Evolutionary conservation across 2,113 vertebrate genomes (phyloP).

Genomic region (Petroica traversi): DNA sequence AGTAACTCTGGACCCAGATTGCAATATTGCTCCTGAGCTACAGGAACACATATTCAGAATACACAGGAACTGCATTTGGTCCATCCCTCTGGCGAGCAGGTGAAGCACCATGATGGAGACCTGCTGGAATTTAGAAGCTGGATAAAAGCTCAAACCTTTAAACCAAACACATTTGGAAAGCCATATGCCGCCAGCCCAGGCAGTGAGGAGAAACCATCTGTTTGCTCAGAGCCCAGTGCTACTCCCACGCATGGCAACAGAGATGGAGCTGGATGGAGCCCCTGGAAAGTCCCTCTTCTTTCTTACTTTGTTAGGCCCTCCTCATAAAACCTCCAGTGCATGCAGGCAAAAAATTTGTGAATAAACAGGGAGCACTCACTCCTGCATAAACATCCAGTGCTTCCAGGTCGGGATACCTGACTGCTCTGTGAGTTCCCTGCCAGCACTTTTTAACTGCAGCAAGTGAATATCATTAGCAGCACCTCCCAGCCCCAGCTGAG

Average conservation of each 20-base stretch:
- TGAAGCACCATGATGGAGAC: not conserved
- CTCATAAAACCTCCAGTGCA: not conserved
- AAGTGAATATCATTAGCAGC: not conserved
- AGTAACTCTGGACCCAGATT: not conserved
- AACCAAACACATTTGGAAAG: slow-evolving; percentile 11
- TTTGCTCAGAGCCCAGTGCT: not conserved
- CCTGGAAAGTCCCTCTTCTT: not conserved
- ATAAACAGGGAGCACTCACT: not conserved
- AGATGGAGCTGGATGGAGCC: not conserved
- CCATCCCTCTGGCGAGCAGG: not conserved
- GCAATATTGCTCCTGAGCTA: not conserved
- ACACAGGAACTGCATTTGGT: not conserved
- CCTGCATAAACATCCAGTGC: not conserved
- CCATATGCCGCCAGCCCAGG: not conserved
- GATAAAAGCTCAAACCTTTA: not conserved
- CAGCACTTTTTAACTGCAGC: not conserved
- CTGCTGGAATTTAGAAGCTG: slow-evolving; percentile 32
- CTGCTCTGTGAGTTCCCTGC: not conserved
- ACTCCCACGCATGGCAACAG: not conserved
- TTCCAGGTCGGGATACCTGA: not conserved
- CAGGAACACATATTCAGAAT: not conserved
- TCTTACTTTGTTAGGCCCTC: not conserved
- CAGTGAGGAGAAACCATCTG: slow-evolving; percentile 19
- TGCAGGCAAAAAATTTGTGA: not conserved
- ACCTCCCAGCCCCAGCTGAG: not conserved